Evolutionary conservation across 2,797 vertebrate genomes (phyloP).

Genomic region (Hypotaenidia philippensis): DNA sequence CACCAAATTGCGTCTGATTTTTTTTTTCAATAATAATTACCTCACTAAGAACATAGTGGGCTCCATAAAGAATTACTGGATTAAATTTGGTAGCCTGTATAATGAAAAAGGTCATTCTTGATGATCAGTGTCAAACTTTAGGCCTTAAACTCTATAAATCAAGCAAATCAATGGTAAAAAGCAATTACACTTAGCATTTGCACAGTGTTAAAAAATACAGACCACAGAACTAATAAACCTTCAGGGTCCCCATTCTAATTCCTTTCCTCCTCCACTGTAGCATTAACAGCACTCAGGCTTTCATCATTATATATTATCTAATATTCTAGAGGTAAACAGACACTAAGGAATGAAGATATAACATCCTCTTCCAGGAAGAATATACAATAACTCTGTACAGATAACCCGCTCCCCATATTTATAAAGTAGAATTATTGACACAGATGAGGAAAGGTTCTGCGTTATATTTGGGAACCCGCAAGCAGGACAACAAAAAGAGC

Average conservation of each 20-base stretch:
- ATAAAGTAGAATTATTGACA: neutral
- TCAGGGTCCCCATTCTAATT: neutral
- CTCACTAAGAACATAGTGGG: neutral
- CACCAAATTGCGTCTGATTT: conserved; percentile 9
- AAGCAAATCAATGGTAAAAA: conserved; percentile 48
- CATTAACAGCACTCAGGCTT: neutral
- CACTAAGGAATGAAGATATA: neutral
- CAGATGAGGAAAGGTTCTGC: neutral
- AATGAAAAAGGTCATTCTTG: conserved; percentile 56
- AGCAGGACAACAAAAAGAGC: neutral
- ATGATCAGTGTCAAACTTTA: neutral
- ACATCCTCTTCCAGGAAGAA: neutral
- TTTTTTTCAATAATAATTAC: conserved; percentile 28
- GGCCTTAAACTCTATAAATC: conserved; percentile 44
- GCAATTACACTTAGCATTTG: conserved; percentile 50
- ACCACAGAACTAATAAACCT: conserved; percentile 25
- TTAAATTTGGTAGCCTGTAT: conserved; percentile 28
- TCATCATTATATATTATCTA: neutral
- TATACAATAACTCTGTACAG: neutral
- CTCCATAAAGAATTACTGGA: conserved; percentile 6
- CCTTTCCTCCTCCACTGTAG: neutral
- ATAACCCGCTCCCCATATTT: rapidly evolving
- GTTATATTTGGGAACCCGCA: neutral
- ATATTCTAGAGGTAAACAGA: neutral
- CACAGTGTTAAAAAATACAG: conserved; percentile 26